phyloP scores from a whole-genome alignment of 2,113 vertebrate species.

The Oncorhynchus nerka region DNA sequence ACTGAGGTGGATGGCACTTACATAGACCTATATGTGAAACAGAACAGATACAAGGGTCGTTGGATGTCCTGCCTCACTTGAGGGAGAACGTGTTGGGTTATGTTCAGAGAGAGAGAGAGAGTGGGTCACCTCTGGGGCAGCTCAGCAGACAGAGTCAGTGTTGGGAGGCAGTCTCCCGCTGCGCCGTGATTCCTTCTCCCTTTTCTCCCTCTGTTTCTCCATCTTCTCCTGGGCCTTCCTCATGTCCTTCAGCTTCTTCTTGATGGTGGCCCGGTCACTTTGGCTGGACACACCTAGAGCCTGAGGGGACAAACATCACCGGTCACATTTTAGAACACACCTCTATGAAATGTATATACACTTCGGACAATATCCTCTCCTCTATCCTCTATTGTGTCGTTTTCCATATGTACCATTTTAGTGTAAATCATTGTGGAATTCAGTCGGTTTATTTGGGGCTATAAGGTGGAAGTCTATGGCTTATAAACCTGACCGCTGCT shows the following conservation, averaged over 20 bases:
- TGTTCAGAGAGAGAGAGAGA: not conserved
- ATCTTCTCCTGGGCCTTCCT: conserved; percentile 87
- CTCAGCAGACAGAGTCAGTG: conserved; percentile 83
- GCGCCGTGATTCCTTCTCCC: conserved; percentile 78
- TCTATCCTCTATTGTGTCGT: not conserved
- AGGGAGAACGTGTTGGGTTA: not conserved
- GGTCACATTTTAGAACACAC: not conserved
- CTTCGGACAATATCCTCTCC: not conserved
- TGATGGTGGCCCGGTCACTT: conserved; percentile 83
- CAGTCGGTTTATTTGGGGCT: conserved; percentile 25
- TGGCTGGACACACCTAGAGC: conserved; percentile 83
- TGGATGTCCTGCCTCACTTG: conserved; percentile 3
- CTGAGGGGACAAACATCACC: conserved; percentile 48
- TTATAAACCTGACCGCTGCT: not conserved
- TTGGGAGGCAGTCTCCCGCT: conserved; percentile 72
- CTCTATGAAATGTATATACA: not conserved
- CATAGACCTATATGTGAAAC: not conserved
- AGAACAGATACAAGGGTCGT: not conserved
- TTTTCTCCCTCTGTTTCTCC: conserved; percentile 86
- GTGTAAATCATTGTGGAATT: too few species aligned
- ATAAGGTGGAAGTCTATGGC: conserved; percentile 53
- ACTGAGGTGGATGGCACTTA: conserved; percentile 15
- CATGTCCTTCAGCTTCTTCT: conserved; percentile 90
- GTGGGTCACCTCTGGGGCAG: not conserved
- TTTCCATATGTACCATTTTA: not conserved